These are phyloP conservation scores for Diarsia mendica DNA, from an alignment of 2,888 invertebrate genomes.

Conservation along the genomic window DNA sequence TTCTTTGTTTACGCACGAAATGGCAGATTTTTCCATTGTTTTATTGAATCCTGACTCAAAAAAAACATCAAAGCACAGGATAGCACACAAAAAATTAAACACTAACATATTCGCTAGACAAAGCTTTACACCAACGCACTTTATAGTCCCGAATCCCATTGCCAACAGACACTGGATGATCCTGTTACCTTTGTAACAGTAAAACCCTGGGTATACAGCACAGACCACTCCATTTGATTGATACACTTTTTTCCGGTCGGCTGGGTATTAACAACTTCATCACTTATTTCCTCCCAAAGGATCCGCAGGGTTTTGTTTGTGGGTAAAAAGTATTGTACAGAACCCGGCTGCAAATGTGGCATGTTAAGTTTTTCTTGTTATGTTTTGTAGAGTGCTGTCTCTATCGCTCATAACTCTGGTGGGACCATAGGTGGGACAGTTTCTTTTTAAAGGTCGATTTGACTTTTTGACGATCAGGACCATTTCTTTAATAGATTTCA, in stretches of 20 bases:
- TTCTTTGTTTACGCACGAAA: neutral
- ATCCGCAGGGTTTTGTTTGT: constrained; percentile 16
- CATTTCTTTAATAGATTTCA: too few species aligned
- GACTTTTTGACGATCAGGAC: too few species aligned
- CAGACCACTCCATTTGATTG: constrained; percentile 49
- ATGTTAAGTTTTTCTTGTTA: neutral
- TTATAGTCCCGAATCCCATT: constrained; percentile 18
- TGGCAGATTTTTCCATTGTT: neutral
- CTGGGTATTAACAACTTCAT: constrained; percentile 40
- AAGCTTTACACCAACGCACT: neutral
- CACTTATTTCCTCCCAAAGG: constrained; percentile 26
- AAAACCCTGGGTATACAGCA: constrained; percentile 12
- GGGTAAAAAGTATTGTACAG: constrained; percentile 2
- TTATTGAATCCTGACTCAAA: too few species aligned
- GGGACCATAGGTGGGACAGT: too few species aligned
- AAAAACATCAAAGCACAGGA: neutral
- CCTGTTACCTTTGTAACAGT: constrained; percentile 36
- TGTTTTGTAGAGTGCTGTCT: neutral
- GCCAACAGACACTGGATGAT: constrained; percentile 18
- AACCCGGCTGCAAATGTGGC: neutral
- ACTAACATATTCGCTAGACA: neutral
- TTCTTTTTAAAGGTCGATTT: too few species aligned
- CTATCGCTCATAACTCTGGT: neutral
- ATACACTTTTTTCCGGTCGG: constrained; percentile 38
- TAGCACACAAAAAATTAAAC: neutral